Base-by-base conservation (phyloP, 2,888 invertebrate species). In the Drosophila yooni region DNA sequence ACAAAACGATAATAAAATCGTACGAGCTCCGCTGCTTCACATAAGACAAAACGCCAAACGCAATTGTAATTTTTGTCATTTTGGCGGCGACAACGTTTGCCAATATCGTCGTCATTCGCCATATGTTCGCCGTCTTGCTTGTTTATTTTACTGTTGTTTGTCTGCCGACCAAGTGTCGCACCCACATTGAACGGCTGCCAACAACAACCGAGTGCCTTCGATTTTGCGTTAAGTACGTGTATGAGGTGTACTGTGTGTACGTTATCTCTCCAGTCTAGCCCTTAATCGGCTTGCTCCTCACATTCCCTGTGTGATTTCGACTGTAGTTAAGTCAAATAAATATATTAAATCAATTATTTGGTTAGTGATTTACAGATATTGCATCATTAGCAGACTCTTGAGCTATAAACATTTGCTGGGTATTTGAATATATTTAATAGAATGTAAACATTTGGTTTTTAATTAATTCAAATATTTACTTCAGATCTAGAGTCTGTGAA, bases 1-100 rank as follows among this genome's bases (percentile, higher is more conserved):
- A 79, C 83, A 90, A 90, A 90, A 85, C 83, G 82, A 90, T 83
- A 88, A 91, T 83, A 90, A 90, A 89, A 90, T 83, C 73, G 73
- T 75, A 70, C 88, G 85, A 76, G 61, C 72, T 74, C 56, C 76
- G 76, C 81, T 77, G 88, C 86, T 79, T 83, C 83, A 85, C 88
- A 88, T 79, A 83, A 89, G 89, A 85, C 83, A 78, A 68, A 76
- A 82, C 73, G 74, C 69, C 71, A 57, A 82, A 83, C 80, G 74
- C 87, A 82, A 82, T 76, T 88, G 76, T 87, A 87, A 84, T 84
- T 84, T 84, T 88, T 80, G 88, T 64, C 80, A 88, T 88, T 88
- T 83, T 75, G 85, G 63, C 59, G 86, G 82, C 76, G 78, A 54
- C 80, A 64, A 59, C 74, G 61, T 69, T 64, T 52, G 70, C 58